Conservation (phyloP, 2,888 invertebrate genomes). For the Xanthia icteritia region DNA sequence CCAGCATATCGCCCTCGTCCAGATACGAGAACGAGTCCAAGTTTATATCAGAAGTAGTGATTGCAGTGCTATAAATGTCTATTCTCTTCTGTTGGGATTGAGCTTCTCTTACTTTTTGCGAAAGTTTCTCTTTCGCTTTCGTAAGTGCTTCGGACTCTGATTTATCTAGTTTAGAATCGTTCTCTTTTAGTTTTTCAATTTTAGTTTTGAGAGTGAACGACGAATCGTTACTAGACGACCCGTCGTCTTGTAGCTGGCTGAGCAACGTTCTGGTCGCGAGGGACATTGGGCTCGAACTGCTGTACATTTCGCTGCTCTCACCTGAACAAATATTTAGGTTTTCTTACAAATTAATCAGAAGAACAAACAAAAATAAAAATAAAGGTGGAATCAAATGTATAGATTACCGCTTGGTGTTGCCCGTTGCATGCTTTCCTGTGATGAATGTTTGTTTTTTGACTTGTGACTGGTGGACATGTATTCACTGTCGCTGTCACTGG, state of each 20-base stretch:
- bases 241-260: constrained; percentile 89
- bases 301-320: constrained; percentile 84
- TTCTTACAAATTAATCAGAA: constrained; percentile 71
- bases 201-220: constrained; percentile 86
- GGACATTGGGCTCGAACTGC: constrained; percentile 82
- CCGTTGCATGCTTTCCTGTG: constrained; percentile 79
- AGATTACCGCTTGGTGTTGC: constrained; percentile 83
- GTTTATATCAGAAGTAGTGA: constrained; percentile 88
- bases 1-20: constrained; percentile 85
- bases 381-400: constrained; percentile 67
- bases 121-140: constrained; percentile 85
- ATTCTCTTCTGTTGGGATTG: constrained; percentile 85
- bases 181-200: constrained; percentile 74
- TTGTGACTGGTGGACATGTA: constrained; percentile 82
- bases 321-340: constrained; percentile 80
- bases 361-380: constrained; percentile 68
- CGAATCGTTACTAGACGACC: constrained; percentile 89
- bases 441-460: constrained; percentile 77
- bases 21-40: constrained; percentile 89
- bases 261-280: constrained; percentile 87
- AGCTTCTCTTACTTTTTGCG: constrained; percentile 85
- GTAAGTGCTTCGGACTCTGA: constrained; percentile 84
- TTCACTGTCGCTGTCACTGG: constrained; percentile 88
- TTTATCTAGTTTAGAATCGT: constrained; percentile 77
- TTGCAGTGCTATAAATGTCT: constrained; percentile 90